These are phyloP conservation scores for Mus caroli DNA, from an alignment of 2,797 vertebrate species.

Conservation along the genomic window DNA sequence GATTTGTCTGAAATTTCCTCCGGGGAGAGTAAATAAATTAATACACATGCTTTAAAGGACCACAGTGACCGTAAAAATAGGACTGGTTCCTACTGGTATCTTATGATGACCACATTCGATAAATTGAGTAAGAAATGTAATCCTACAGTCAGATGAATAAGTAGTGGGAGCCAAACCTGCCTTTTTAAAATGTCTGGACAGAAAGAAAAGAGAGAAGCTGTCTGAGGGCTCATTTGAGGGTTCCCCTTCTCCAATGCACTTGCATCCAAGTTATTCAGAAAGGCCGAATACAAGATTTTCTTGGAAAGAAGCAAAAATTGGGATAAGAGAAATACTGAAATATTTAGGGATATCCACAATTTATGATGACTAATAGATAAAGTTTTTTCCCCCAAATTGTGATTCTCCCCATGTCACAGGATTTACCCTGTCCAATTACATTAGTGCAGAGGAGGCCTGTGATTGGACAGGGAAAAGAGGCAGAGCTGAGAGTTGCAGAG, in stretches of 20 bases:
- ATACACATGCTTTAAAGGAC: neutral
- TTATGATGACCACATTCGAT: neutral
- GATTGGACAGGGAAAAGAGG: no score
- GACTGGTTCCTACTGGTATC: neutral
- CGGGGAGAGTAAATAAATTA: neutral
- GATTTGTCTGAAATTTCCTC: slow-evolving; percentile 5
- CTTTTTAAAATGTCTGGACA: neutral
- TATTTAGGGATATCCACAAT: slow-evolving; percentile 2
- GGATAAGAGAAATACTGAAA: slow-evolving; percentile 9
- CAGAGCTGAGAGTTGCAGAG: no score
- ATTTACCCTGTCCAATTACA: no score
- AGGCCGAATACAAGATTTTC: neutral
- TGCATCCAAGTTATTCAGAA: neutral
- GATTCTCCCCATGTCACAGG: neutral
- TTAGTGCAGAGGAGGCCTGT: no score
- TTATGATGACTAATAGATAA: neutral
- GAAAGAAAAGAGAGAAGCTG: neutral
- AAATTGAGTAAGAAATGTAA: neutral
- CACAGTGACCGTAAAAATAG: neutral
- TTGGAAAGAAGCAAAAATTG: slow-evolving; percentile 11
- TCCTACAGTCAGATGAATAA: neutral
- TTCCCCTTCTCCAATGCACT: neutral
- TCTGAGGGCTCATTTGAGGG: neutral
- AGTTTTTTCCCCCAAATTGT: neutral
- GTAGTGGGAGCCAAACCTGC: neutral